Base-by-base conservation (phyloP, 2,888 invertebrate species). In the Pelosia muscerda region DNA sequence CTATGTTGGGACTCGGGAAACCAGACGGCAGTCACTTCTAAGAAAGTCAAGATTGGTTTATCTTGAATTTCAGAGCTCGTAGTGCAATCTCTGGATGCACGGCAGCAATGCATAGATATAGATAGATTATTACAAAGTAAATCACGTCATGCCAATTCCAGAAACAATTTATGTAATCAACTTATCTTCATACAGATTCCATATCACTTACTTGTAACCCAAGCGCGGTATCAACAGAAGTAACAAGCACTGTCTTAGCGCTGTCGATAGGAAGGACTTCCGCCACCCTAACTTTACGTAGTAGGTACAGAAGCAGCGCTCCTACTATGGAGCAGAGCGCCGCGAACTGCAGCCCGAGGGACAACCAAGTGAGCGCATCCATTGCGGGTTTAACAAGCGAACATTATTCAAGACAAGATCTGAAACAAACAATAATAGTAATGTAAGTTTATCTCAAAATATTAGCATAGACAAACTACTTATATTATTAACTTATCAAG, bases 291-390 rank as follows among this genome's bases (percentile, higher is more conserved):
- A 97, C 97, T 91, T 97, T 97, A 88, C 97, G 96, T 79, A 97
- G 94, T 78, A 98, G 92, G 86, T 98, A 98, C 79, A 97, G 94
- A 76, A 98, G 94, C 79, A 98, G 95, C 38, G 97, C 97, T n/a
- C 97, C 97, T 57, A 97, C 98, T 81, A 98, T 97, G 72, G 97
- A 97, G 92, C 97, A 97, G 62, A 98, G 95, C 31, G 97, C 97
- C 74, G 97, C 96, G 82, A 98, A 95, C 91, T 98, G 98, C 85
- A 98, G 96, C 82, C 97, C 97, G 88, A 98, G 94, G 49, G 97
- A 96, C 86, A 97, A 92, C 92, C 97, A 97, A 83, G 97, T 97
- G 86, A 97, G 97, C 85, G 97, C 96, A 88, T 98, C 98, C 97
- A 98, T 97, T 72, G 83, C 84, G 81, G 61, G 74, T 55, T 85